Evolutionary conservation across 2,797 vertebrate species (phyloP).

Genomic region (Protosalanx chinensis): DNA sequence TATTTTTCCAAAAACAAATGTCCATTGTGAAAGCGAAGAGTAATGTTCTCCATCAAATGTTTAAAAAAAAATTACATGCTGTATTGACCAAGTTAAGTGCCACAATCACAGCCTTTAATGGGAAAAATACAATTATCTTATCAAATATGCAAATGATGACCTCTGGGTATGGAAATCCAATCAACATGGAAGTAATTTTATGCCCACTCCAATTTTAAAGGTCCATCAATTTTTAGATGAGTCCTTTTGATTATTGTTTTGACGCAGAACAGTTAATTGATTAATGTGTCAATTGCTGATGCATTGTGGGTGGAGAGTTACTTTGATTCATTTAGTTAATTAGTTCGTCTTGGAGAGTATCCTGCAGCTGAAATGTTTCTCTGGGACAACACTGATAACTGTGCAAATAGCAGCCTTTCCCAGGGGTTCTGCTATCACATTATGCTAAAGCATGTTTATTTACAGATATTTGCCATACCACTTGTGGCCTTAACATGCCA

Average conservation of each 20-base stretch:
- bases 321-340: not conserved
- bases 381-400: not conserved
- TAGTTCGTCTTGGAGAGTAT: not conserved
- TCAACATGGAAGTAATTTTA: constrained; percentile 24
- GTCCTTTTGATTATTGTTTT: constrained; percentile 4
- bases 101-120: not conserved
- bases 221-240: constrained; percentile 16
- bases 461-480: not conserved
- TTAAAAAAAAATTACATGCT: no score
- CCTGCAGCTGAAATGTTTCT: not conserved
- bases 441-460: not conserved
- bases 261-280: constrained; percentile 1
- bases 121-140: constrained; percentile 14
- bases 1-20: not conserved
- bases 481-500: not conserved
- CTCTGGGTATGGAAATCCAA: constrained; percentile 13
- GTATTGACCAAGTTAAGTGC: not conserved
- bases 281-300: not conserved
- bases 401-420: not conserved
- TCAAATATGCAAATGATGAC: constrained; percentile 14
- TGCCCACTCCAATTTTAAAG: constrained; percentile 17
- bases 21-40: not conserved
- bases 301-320: not conserved
- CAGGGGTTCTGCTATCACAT: not conserved
- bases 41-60: not conserved